Conservation (phyloP, 2,888 invertebrate species). For the Agonopterix arenella region DNA sequence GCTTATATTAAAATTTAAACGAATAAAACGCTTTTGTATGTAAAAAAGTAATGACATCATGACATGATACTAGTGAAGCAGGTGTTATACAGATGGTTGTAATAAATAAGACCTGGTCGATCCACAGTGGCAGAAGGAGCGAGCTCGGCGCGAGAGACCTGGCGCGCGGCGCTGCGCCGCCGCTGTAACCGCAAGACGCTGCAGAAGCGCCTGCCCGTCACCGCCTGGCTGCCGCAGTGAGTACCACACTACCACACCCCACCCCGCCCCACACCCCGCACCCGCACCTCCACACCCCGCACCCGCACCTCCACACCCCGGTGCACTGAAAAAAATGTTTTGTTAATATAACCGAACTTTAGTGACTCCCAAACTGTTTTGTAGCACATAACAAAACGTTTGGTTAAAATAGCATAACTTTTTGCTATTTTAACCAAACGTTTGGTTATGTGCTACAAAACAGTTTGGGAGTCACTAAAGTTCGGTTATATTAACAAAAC, state of each 20-base stretch:
- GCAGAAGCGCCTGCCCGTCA: conserved; percentile 84
- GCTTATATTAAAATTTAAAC: too few relatives aligned
- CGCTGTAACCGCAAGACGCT: conserved; percentile 83
- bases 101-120: conserved; percentile 68
- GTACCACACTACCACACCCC: conserved; percentile 12
- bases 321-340: too few relatives aligned
- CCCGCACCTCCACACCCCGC: not conserved
- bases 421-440: too few relatives aligned
- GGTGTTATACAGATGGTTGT: conserved; percentile 17
- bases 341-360: too few relatives aligned
- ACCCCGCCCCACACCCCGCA: not conserved
- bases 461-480: too few relatives aligned
- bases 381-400: too few relatives aligned
- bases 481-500: too few relatives aligned
- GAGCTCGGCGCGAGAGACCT: conserved; percentile 46
- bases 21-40: too few relatives aligned
- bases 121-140: conserved; percentile 26
- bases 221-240: conserved; percentile 84
- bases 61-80: not conserved
- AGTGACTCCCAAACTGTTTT: too few relatives aligned
- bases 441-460: too few relatives aligned
- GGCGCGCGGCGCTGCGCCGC: conserved; percentile 57
- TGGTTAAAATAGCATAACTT: too few relatives aligned
- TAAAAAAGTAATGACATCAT: not conserved
- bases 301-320: not conserved